Evolutionary conservation across 2,888 invertebrate genomes (phyloP).

Genomic region (Lutraria lutraria): DNA sequence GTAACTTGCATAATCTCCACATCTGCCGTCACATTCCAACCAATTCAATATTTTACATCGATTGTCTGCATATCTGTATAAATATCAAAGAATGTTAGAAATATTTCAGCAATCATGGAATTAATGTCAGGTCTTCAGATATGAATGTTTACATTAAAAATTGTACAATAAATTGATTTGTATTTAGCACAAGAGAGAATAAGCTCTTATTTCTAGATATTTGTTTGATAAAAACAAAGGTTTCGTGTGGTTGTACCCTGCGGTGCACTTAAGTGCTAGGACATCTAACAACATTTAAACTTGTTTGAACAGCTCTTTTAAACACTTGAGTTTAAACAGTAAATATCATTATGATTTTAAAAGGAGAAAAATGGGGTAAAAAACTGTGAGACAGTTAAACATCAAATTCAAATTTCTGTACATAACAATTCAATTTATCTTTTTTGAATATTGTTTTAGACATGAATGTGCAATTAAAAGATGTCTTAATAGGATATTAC

Average conservation of each 20-base stretch:
- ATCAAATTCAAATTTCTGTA: not conserved
- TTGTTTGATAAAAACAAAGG: constrained; percentile 3
- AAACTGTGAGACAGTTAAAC: not conserved
- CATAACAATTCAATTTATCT: not conserved
- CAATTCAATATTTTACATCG: constrained; percentile 4
- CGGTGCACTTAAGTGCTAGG: not conserved
- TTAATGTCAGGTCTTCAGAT: constrained; percentile 11
- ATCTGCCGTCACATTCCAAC: not conserved
- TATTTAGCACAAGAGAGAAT: not conserved
- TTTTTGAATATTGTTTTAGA: too few relatives aligned
- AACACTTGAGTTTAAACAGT: not conserved
- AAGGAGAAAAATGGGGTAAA: not conserved
- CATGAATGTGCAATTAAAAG: too few relatives aligned
- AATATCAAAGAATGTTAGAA: constrained; percentile 12
- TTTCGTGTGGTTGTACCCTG: not conserved
- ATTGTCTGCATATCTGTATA: not conserved
- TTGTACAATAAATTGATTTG: constrained; percentile 7
- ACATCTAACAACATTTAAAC: not conserved
- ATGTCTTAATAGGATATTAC: too few relatives aligned
- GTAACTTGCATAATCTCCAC: not conserved
- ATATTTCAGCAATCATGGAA: constrained; percentile 3
- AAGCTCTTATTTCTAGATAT: not conserved
- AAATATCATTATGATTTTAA: constrained; percentile 3
- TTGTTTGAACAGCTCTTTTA: constrained; percentile 22
- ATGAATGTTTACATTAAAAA: constrained; percentile 17